These are phyloP conservation scores for Chaetops frenatus DNA, from an alignment of 2,113 vertebrate species.

Conservation along the genomic window DNA sequence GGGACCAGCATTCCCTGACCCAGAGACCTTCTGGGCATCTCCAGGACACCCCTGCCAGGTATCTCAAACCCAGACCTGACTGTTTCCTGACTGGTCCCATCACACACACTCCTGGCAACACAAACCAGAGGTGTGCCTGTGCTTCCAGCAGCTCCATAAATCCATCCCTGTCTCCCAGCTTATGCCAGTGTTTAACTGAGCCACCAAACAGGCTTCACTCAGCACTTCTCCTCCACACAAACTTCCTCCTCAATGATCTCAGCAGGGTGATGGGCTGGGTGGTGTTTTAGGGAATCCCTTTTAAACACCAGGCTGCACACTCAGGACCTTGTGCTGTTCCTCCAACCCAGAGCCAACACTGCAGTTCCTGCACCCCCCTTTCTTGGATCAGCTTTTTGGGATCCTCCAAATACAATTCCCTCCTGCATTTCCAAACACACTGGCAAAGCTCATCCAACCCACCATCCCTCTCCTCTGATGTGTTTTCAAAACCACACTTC, in stretches of 20 bases:
- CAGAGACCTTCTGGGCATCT: background rate
- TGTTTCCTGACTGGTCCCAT: background rate
- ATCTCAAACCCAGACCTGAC: background rate
- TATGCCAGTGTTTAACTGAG: background rate
- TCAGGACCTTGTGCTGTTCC: background rate
- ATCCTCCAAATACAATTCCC: background rate
- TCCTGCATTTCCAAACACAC: background rate
- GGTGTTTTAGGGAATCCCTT: background rate
- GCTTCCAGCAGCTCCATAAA: background rate
- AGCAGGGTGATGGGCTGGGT: background rate
- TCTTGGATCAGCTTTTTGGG: background rate
- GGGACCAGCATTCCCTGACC: background rate
- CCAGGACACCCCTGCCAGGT: background rate
- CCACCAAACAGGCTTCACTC: background rate
- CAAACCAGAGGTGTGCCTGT: background rate
- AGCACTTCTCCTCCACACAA: background rate
- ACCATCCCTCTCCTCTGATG: background rate
- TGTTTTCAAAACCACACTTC: background rate
- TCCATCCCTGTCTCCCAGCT: background rate
- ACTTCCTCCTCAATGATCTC: background rate
- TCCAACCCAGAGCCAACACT: background rate
- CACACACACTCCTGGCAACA: background rate
- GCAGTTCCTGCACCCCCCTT: background rate
- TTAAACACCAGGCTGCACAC: background rate
- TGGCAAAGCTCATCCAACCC: background rate